These are phyloP conservation scores for Dryobota labecula DNA, from an alignment of 2,888 invertebrate species.

Conservation along the genomic window DNA sequence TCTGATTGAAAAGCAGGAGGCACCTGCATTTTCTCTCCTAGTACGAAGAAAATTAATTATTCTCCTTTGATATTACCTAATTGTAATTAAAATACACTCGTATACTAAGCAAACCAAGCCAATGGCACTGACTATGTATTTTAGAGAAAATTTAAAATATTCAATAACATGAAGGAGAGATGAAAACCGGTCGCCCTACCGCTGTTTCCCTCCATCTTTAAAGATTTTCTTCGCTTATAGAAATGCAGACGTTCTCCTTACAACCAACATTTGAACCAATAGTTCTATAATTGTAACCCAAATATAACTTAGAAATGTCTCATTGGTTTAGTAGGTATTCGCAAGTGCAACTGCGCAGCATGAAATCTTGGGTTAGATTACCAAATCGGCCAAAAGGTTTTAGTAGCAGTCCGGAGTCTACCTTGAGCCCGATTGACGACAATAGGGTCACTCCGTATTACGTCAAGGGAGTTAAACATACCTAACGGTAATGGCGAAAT, in stretches of 20 bases:
- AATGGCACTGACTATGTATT: slow-evolving; percentile 2
- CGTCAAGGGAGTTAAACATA: not conserved
- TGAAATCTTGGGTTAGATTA: too few species aligned
- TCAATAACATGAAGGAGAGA: slow-evolving; percentile 9
- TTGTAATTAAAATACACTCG: not conserved
- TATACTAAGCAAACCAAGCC: not conserved
- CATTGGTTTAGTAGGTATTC: not conserved
- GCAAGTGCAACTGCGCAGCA: not conserved
- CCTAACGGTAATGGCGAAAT: not conserved
- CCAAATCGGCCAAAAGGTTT: not conserved
- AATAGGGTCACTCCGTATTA: not conserved
- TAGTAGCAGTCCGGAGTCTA: not conserved
- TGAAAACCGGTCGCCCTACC: slow-evolving; percentile 46
- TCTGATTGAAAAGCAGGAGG: slow-evolving; percentile 23
- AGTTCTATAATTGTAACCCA: not conserved
- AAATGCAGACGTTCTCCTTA: slow-evolving; percentile 34
- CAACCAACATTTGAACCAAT: not conserved
- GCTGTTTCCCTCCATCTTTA: slow-evolving; percentile 37
- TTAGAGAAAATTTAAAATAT: slow-evolving; percentile 31
- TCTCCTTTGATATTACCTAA: not conserved
- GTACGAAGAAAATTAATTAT: not conserved
- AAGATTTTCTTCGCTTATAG: slow-evolving; percentile 39
- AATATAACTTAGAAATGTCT: not conserved
- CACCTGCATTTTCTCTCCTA: slow-evolving; percentile 8
- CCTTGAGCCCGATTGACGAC: not conserved